phyloP scores from a whole-genome alignment of 2,888 invertebrate species.

The Lutraria lutraria region DNA sequence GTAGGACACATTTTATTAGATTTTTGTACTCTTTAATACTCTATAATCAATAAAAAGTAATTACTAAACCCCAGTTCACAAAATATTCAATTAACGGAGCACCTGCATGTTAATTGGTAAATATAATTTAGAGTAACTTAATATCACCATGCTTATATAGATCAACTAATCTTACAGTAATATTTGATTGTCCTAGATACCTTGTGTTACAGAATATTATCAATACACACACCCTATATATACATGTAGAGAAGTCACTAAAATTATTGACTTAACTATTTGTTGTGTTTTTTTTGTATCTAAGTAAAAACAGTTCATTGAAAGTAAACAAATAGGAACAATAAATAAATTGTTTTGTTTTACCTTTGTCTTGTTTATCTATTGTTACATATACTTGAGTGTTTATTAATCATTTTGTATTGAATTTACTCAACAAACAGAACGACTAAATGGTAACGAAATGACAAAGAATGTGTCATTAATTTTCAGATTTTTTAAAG shows the following conservation, averaged over 20 bases:
- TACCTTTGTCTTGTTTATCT: not conserved
- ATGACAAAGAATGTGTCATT: too few relatives aligned
- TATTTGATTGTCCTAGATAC: not conserved
- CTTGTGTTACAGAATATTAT: not conserved
- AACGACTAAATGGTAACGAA: not conserved
- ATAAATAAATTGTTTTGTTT: not conserved
- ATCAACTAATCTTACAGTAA: not conserved
- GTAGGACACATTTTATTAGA: not conserved
- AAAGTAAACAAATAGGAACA: not conserved
- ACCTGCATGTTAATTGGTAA: not conserved
- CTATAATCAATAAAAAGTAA: slow-evolving; percentile 22
- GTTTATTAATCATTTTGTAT: not conserved
- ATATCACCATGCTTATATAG: not conserved
- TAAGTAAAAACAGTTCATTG: not conserved
- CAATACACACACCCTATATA: not conserved
- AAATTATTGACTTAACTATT: not conserved
- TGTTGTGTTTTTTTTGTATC: not conserved
- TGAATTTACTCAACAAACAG: not conserved
- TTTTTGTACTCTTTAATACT: not conserved
- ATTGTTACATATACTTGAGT: not conserved
- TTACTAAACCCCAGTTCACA: not conserved
- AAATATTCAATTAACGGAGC: not conserved
- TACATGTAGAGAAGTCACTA: not conserved
- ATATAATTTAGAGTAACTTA: not conserved
- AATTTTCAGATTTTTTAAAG: too few relatives aligned